A percentile compares a stretch with the other conserved stretches of the same genome.
Evolutionary conservation across 2,113 vertebrate species (phyloP).

Genomic region (Rana temporaria): DNA sequence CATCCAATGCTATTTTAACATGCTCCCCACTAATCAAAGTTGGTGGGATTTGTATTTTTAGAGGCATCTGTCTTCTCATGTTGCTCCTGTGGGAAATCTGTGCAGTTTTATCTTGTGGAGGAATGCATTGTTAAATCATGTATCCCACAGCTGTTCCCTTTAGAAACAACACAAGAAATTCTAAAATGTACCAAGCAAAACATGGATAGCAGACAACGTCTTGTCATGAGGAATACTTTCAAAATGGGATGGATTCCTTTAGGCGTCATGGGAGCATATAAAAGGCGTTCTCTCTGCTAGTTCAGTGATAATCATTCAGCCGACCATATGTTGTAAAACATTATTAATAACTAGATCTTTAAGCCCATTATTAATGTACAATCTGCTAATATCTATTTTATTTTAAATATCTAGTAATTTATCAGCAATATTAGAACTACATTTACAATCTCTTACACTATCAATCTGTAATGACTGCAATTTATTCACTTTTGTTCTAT

Average conservation of each 20-base stretch:
- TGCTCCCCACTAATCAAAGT: conserved; percentile 18
- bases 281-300: background rate
- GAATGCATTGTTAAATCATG: conserved; percentile 50
- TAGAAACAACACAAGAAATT: conserved; percentile 44
- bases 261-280: background rate
- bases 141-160: conserved; percentile 52
- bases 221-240: conserved; percentile 10
- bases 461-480: too few relatives aligned
- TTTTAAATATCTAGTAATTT: too few relatives aligned
- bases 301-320: background rate
- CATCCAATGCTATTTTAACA: conserved; percentile 45
- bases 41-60: conserved; percentile 53
- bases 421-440: too few relatives aligned
- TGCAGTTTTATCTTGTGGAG: conserved; percentile 40
- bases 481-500: too few relatives aligned
- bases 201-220: conserved; percentile 28
- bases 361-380: background rate
- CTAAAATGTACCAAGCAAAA: conserved; percentile 39
- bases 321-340: background rate
- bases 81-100: conserved; percentile 50
- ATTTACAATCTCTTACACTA: too few relatives aligned
- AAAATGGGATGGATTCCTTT: conserved; percentile 20
- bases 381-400: background rate
- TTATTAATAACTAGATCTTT: background rate
- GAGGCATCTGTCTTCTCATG: conserved; percentile 48